phyloP scores from a whole-genome alignment of 2,888 invertebrate species.

The Lasioglossum calceatum region DNA sequence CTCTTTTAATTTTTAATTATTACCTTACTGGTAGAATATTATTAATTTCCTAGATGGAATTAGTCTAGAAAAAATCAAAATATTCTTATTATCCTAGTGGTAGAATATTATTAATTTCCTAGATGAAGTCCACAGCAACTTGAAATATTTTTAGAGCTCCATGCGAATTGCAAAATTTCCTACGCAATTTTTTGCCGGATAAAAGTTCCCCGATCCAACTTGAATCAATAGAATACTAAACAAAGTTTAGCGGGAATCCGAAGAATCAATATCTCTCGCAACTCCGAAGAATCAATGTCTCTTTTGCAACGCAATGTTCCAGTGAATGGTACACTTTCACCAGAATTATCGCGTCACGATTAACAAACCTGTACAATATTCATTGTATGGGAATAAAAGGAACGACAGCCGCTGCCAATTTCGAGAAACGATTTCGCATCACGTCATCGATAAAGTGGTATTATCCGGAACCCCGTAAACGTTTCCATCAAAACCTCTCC shows the following conservation, averaged over 20 bases:
- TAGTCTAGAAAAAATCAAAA: neutral
- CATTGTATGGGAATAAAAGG: constrained; percentile 47
- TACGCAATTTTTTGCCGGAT: neutral
- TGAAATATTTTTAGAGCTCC: neutral
- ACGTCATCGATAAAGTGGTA: constrained; percentile 51
- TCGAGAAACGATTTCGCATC: constrained; percentile 56
- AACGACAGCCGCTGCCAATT: constrained; percentile 32
- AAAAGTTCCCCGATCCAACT: neutral
- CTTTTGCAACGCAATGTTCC: constrained; percentile 42
- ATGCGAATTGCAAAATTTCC: neutral
- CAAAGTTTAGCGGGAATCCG: neutral
- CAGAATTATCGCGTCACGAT: constrained; percentile 43
- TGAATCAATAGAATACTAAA: constrained; percentile 7
- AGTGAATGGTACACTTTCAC: constrained; percentile 46
- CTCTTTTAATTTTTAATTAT: neutral
- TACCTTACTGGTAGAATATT: neutral
- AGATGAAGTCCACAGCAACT: neutral
- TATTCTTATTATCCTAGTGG: neutral
- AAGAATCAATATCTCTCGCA: constrained; percentile 27
- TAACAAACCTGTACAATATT: constrained; percentile 42
- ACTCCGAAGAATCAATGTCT: constrained; percentile 23
- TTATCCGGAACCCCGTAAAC: constrained; percentile 51
- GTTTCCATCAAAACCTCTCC: constrained; percentile 37
- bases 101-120: neutral
- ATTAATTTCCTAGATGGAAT: neutral